phyloP scores from a whole-genome alignment of 2,888 invertebrate species.

The Polydrusus tereticollis region DNA sequence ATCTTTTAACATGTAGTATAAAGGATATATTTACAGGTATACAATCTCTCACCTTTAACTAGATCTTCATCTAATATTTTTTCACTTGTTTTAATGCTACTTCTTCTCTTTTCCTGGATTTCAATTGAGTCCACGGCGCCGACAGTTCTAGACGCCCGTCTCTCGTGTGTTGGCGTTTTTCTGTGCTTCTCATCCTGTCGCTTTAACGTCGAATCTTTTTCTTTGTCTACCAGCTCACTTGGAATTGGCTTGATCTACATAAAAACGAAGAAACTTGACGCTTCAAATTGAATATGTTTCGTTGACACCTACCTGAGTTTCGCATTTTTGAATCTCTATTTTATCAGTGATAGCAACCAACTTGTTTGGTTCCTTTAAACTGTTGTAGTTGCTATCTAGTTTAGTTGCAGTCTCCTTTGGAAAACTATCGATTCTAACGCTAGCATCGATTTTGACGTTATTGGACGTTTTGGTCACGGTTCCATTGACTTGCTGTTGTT shows the following conservation, averaged over 20 bases:
- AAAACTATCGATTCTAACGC: constrained; percentile 47
- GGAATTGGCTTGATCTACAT: constrained; percentile 34
- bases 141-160: constrained; percentile 49
- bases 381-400: constrained; percentile 56
- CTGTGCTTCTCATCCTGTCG: constrained; percentile 31
- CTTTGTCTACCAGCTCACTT: constrained; percentile 22
- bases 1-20: neutral
- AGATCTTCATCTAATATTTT: constrained; percentile 37
- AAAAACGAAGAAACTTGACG: neutral
- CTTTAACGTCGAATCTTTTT: constrained; percentile 29
- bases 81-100: constrained; percentile 36
- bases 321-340: constrained; percentile 42
- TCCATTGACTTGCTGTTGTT: constrained; percentile 53
- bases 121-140: constrained; percentile 41
- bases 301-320: constrained; percentile 32
- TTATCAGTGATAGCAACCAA: constrained; percentile 50
- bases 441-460: constrained; percentile 44
- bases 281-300: neutral
- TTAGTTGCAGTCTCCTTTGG: constrained; percentile 44
- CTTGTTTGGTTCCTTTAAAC: constrained; percentile 53
- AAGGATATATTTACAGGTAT: neutral
- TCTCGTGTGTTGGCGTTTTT: constrained; percentile 57
- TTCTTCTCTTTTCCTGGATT: constrained; percentile 47
- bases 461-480: constrained; percentile 30
- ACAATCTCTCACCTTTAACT: constrained; percentile 42